phyloP scores from a whole-genome alignment of 2,113 vertebrate species.

The Aldabrachelys gigantea region DNA sequence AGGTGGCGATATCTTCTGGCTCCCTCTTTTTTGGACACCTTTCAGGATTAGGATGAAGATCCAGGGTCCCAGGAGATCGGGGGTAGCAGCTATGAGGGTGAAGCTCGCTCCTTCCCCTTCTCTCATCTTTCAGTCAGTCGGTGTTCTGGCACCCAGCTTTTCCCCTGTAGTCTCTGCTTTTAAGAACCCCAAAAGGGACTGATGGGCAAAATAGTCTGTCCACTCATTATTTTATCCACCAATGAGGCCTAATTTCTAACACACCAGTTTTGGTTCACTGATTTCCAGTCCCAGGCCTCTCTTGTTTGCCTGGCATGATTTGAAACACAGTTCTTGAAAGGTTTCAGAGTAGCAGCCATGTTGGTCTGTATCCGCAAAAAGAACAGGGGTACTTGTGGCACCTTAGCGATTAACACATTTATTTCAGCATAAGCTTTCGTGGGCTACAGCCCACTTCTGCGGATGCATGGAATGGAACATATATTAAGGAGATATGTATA shows the following conservation, averaged over 20 bases:
- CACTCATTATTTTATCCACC: not conserved
- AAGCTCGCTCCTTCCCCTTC: not conserved
- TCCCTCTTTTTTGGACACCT: not conserved
- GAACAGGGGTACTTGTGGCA: too few relatives aligned
- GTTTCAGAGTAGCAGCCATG: too few relatives aligned
- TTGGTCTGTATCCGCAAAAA: too few relatives aligned
- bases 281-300: not conserved
- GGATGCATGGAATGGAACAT: too few relatives aligned
- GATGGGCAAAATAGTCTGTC: not conserved
- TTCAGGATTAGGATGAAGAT: not conserved
- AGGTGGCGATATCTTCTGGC: not conserved
- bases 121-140: not conserved
- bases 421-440: too few relatives aligned
- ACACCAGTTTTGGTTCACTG: not conserved
- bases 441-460: too few relatives aligned
- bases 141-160: not conserved
- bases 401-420: too few relatives aligned
- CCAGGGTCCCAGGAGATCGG: not conserved
- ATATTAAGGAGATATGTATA: too few relatives aligned
- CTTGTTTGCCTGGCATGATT: not conserved
- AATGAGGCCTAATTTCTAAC: not conserved
- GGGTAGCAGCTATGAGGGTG: not conserved
- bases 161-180: not conserved
- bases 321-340: not conserved
- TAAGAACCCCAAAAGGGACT: not conserved